Evolutionary conservation across 92 coral and sea anemone species (phyloP).

Genomic region (Heliopora coerulea): DNA sequence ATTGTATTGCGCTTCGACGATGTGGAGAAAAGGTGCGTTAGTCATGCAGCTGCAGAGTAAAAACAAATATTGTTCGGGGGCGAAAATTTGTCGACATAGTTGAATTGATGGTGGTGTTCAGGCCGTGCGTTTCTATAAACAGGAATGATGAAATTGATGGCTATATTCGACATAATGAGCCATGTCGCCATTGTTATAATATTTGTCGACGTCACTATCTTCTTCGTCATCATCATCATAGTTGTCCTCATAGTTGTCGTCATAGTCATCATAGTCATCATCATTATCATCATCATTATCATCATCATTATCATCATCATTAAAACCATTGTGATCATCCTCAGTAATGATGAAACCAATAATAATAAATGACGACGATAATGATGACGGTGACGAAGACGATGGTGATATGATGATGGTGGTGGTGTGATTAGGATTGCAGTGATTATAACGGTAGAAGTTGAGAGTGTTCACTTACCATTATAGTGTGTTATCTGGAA

Average conservation of each 20-base stretch:
- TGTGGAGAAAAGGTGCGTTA: conserved; percentile 20
- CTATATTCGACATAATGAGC: no score
- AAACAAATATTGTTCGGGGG: background rate
- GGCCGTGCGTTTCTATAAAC: no score
- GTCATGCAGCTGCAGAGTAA: no score
- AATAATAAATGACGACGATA: background rate
- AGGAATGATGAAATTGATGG: no score
- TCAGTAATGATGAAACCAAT: background rate
- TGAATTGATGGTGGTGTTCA: background rate
- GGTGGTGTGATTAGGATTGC: no score
- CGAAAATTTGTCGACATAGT: background rate
- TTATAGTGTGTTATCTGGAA: conserved; percentile 21
- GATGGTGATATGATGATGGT: background rate
- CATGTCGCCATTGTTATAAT: no score
- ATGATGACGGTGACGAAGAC: background rate
- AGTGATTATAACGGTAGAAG: no score
- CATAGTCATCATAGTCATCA: background rate
- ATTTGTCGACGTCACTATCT: no score
- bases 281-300: background rate
- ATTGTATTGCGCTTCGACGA: conserved; percentile 17
- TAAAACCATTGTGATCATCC: background rate
- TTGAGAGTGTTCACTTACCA: no score
- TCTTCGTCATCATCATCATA: no score
- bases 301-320: background rate
- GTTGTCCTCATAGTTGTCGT: background rate